These are phyloP conservation scores for Diploptera punctata DNA, from an alignment of 2,888 invertebrate genomes.

Conservation along the genomic window DNA sequence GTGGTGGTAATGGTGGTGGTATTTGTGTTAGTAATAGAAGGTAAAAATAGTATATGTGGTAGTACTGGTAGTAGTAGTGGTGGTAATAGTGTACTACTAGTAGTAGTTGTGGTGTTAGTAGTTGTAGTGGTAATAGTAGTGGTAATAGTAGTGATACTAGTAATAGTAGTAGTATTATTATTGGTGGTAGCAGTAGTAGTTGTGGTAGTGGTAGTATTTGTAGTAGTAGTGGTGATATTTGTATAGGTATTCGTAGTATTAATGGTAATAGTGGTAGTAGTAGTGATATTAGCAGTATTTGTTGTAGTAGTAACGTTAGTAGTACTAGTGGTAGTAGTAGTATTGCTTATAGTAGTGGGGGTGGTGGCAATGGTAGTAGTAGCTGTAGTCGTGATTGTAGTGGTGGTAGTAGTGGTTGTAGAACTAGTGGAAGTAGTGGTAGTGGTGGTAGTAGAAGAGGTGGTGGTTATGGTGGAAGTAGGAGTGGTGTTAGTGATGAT, in stretches of 20 bases:
- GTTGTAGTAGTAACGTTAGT: conserved; percentile 2
- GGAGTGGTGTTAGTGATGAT: no score
- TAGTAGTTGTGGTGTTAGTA: not conserved
- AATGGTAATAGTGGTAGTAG: conserved; percentile 3
- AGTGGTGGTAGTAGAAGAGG: no score
- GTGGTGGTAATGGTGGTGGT: not conserved
- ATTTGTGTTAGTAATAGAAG: not conserved
- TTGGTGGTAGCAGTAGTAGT: not conserved
- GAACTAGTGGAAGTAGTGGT: no score
- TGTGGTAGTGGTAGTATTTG: not conserved
- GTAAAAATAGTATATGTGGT: no score
- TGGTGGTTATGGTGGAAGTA: no score
- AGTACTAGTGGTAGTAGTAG: not conserved
- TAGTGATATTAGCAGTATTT: not conserved
- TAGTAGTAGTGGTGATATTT: not conserved
- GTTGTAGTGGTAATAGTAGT: not conserved
- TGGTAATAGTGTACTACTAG: not conserved
- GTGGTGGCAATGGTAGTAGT: no score
- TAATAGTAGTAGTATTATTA: not conserved
- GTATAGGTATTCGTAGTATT: not conserved
- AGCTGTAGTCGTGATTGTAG: no score
- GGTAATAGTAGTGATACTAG: conserved; percentile 6
- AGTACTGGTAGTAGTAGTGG: not conserved
- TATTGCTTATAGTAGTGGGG: not conserved
- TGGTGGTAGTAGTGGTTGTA: no score